These are phyloP conservation scores for Nothocercus nigrocapillus DNA, from an alignment of 2,113 vertebrate genomes.

Conservation along the genomic window DNA sequence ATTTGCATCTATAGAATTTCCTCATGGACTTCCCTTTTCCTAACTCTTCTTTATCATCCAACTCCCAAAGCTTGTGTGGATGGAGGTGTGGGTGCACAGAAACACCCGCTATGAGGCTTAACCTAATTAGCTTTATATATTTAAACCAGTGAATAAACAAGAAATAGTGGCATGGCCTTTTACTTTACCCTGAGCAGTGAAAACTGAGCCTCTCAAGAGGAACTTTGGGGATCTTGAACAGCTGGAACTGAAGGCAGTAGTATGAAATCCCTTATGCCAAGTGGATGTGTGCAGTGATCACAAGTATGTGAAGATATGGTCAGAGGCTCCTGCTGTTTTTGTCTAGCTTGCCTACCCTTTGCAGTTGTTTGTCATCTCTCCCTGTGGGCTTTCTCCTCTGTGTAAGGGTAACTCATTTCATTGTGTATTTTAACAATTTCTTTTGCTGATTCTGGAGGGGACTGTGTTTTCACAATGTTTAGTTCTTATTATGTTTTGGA, in stretches of 20 bases:
- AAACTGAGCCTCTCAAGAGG: neutral
- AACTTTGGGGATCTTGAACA: neutral
- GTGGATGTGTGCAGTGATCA: neutral
- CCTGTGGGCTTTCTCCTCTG: neutral
- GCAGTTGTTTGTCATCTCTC: neutral
- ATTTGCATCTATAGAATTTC: neutral
- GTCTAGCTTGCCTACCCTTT: neutral
- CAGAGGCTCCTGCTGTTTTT: neutral
- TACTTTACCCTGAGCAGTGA: neutral
- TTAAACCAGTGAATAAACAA: neutral
- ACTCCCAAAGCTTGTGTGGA: neutral
- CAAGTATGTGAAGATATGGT: neutral
- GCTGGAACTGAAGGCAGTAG: neutral
- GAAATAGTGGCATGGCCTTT: neutral
- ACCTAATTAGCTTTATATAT: neutral
- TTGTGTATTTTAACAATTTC: neutral
- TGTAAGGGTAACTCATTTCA: neutral
- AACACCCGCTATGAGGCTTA: neutral
- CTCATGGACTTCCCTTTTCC: accelerated
- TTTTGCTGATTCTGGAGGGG: neutral
- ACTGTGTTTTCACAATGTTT: neutral
- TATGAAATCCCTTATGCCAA: neutral
- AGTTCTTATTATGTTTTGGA: neutral
- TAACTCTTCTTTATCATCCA: neutral
- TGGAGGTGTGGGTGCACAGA: neutral